Base-by-base conservation (phyloP, 2,113 vertebrate species). In the Tretioscincus oriximinensis region DNA sequence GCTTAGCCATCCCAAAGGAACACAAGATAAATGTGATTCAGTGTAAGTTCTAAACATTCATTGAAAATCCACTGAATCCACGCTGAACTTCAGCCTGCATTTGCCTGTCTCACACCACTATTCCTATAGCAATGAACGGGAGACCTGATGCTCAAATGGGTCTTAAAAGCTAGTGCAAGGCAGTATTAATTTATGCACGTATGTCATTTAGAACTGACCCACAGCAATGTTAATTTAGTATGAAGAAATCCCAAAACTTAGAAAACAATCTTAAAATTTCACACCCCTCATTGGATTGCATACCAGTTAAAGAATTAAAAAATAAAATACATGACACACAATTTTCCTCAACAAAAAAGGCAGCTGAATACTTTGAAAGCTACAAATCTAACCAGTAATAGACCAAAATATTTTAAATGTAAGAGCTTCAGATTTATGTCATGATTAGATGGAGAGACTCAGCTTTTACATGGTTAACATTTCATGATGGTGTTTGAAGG, bases 401-500 rank as follows among this genome's bases (percentile, higher is more conserved):
- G 87, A 91, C 88, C 10, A 76, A 88, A 88, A 90, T 80, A 45
- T 81, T 83, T 88, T 83, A 91, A 89, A 80, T 58, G 73, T 58
- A 82, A 86, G 64, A 76, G 68, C 64, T 88, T 86, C 84, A 76
- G 81, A 63, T 10, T 86, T 58, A 63, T 88, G 1, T 66, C 18
- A 2, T 67, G 73, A 68, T 66, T 76, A 64, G 79, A 68, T 20
- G 71, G 71, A 73, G 51, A 87, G 0, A 82, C 29, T 67, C 1
- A 90, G 86, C 76, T 89, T 41, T 82, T 61, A 85, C 81, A 91
- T 16, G 84, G 3, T 71, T 41, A 21, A 84, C 86, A 77, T 83
- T 84, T 76, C 65, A 70, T 78, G 81, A 58, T 72, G 94, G 93
- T 92, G 95, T 95, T 94, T 95, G 90, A 94, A 94, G 77, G 88